These are phyloP conservation scores for Cinclus mexicanus DNA, from an alignment of 2,113 vertebrate species.

Conservation along the genomic window DNA sequence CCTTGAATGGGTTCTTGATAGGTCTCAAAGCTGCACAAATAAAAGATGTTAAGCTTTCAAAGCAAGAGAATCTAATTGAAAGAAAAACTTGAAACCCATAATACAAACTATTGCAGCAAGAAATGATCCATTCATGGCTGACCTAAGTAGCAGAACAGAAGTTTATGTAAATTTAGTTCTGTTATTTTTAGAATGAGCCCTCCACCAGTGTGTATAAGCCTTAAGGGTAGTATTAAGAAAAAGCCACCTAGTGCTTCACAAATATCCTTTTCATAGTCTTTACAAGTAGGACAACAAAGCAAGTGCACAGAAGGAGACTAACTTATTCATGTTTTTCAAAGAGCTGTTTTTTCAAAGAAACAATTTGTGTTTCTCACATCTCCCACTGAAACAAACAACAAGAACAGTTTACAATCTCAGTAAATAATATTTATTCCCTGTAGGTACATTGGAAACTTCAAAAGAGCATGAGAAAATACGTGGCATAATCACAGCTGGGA, in stretches of 20 bases:
- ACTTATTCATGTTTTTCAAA: constrained; percentile 20
- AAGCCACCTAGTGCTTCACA: neutral
- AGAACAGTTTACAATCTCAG: neutral
- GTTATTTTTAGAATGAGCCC: neutral
- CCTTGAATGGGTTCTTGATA: neutral
- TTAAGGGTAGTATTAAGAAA: neutral
- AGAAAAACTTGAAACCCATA: neutral
- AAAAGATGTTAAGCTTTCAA: neutral
- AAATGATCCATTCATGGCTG: neutral
- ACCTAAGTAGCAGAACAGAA: neutral
- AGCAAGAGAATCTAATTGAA: neutral
- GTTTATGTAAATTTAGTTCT: neutral
- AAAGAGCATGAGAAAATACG: neutral
- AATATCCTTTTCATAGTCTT: neutral
- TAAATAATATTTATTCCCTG: constrained; percentile 11
- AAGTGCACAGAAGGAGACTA: neutral
- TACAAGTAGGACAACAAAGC: constrained; percentile 16
- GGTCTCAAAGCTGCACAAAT: neutral
- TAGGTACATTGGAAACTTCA: neutral
- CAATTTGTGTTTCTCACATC: neutral
- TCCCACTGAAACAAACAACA: neutral
- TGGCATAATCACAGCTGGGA: neutral
- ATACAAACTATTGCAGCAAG: neutral
- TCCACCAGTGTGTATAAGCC: neutral
- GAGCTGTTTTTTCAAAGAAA: neutral